Conservation (phyloP, 2,113 vertebrate species). For the Prionailurus viverrinus region DNA sequence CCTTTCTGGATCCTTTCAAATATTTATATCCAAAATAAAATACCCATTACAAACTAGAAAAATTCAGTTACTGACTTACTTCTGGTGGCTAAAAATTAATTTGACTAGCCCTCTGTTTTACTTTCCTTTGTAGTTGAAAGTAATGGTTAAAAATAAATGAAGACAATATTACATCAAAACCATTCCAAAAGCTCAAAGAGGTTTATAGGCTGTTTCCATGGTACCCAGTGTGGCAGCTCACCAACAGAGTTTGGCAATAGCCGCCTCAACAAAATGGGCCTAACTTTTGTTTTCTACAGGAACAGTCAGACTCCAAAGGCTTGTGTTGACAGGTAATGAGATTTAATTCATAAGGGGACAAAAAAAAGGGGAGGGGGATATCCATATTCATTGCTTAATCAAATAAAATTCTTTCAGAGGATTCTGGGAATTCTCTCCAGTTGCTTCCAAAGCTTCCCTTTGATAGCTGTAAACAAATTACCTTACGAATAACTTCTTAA, state of each 20-base stretch:
- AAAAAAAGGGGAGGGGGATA: conserved; percentile 70
- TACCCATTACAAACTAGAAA: conserved; percentile 35
- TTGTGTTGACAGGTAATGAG: conserved; percentile 88
- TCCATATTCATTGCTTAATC: conserved; percentile 90
- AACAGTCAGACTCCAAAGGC: conserved; percentile 83
- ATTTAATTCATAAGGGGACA: conserved; percentile 85
- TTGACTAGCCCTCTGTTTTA: conserved; percentile 68
- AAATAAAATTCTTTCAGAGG: conserved; percentile 87
- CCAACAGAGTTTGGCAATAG: conserved; percentile 81
- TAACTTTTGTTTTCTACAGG: conserved; percentile 82
- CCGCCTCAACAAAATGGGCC: conserved; percentile 65
- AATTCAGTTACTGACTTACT: conserved; percentile 35
- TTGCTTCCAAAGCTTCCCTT: conserved; percentile 86
- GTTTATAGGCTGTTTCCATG: conserved; percentile 72
- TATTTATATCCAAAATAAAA: conserved; percentile 68
- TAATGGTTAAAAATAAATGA: conserved; percentile 78
- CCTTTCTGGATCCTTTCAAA: conserved; percentile 60
- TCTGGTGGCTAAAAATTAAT: conserved; percentile 73
- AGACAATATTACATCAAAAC: conserved; percentile 82
- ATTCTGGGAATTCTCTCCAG: conserved; percentile 87
- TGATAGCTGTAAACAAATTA: conserved; percentile 91
- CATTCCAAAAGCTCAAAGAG: conserved; percentile 75
- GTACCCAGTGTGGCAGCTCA: conserved; percentile 72
- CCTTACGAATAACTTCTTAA: conserved; percentile 89
- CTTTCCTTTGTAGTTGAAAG: conserved; percentile 72